Percentiles rank a stretch among this genome's conserved stretches.
Conservation (phyloP, 2,113 vertebrate species). For the Polypterus senegalus region DNA sequence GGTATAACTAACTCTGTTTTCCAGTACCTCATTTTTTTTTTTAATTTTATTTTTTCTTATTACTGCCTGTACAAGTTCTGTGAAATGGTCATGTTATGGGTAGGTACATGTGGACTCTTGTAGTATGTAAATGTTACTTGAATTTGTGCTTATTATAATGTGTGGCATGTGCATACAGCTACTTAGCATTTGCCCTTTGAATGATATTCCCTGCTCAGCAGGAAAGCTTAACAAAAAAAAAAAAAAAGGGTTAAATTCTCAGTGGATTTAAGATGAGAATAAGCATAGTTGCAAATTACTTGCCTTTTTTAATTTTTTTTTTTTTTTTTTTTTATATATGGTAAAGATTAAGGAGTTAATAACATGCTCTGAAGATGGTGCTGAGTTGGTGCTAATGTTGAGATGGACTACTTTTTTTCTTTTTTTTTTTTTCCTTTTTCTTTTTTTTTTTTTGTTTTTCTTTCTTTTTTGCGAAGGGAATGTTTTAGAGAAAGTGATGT, state of each 20-base stretch:
- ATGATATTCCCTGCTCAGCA: conserved; percentile 78
- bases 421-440: conserved; percentile 25
- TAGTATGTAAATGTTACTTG: conserved; percentile 99
- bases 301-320: conserved; percentile 61
- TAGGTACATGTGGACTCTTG: conserved; percentile 86
- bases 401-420: conserved; percentile 53
- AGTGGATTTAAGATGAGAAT: conserved; percentile 48
- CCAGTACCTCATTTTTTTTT: conserved; percentile 80
- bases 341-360: conserved; percentile 61
- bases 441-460: conserved; percentile 25
- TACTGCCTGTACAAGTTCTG: conserved; percentile 87
- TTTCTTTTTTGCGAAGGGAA: conserved; percentile 55
- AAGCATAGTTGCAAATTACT: conserved; percentile 57
- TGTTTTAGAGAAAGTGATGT: conserved; percentile 48
- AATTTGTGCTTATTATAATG: conserved; percentile 91
- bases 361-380: conserved; percentile 68
- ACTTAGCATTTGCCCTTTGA: conserved; percentile 70
- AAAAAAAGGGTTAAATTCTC: conserved; percentile 38
- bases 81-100: conserved; percentile 84
- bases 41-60: conserved; percentile 45
- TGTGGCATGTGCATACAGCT: conserved; percentile 83
- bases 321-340: conserved; percentile 30
- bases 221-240: conserved; percentile 37
- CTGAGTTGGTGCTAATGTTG: conserved; percentile 84
- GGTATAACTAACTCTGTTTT: conserved; percentile 70